These are phyloP conservation scores for Stenolophus ochropezus DNA, from an alignment of 2,888 invertebrate genomes.

Conservation along the genomic window DNA sequence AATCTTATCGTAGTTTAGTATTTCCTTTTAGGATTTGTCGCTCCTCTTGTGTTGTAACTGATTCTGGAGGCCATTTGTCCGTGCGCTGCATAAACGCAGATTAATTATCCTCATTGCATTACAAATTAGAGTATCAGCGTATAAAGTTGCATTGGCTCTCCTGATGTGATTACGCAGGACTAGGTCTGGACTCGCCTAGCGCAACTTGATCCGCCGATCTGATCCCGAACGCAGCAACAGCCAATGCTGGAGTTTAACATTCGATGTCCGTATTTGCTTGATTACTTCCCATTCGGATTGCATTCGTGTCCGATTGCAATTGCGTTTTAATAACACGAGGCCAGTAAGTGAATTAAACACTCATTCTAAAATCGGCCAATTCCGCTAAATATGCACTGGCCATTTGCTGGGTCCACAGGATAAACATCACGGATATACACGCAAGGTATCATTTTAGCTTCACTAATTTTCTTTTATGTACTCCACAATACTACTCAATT, in stretches of 20 bases:
- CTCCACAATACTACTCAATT: too few species aligned
- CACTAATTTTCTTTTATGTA: too few species aligned
- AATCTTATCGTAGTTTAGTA: too few species aligned
- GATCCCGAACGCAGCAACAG: neutral
- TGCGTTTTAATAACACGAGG: conserved; percentile 26
- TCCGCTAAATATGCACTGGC: neutral
- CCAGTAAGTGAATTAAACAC: conserved; percentile 10
- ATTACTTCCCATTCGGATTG: conserved; percentile 40
- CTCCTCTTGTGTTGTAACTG: neutral
- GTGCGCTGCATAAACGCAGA: neutral
- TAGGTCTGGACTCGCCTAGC: neutral
- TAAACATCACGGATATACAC: too few species aligned
- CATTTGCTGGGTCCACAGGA: neutral
- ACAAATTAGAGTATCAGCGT: neutral
- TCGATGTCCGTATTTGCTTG: conserved; percentile 38
- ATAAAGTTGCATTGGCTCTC: neutral
- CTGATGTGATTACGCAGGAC: conserved; percentile 30
- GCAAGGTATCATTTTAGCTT: too few species aligned
- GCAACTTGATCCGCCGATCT: conserved; percentile 2
- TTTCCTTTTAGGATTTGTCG: too few species aligned
- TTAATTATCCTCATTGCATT: conserved; percentile 18
- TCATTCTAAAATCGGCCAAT: neutral
- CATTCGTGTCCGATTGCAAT: conserved; percentile 8
- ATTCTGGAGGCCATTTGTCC: neutral
- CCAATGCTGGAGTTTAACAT: conserved; percentile 11